Evolutionary conservation across 2,113 vertebrate genomes (phyloP).

Genomic region (Takifugu flavidus): DNA sequence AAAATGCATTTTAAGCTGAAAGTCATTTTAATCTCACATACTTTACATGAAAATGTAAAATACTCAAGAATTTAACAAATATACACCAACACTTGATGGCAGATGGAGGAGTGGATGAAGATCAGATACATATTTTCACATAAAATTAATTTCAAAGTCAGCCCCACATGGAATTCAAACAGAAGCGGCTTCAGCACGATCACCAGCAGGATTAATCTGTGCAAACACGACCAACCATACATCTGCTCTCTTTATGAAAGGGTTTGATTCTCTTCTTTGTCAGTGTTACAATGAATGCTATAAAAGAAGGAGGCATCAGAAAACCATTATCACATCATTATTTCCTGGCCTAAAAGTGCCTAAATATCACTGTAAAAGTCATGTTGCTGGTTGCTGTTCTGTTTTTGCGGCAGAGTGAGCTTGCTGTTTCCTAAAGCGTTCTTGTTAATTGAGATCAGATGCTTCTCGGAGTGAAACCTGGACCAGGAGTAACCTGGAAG

Average conservation of each 20-base stretch:
- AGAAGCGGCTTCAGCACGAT: too few species aligned
- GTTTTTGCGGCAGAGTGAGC: conserved; percentile 34
- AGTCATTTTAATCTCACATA: too few species aligned
- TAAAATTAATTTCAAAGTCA: too few species aligned
- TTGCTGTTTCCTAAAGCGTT: conserved; percentile 73
- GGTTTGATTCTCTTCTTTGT: conserved; percentile 21
- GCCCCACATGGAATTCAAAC: too few species aligned
- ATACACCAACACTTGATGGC: too few species aligned
- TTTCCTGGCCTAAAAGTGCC: conserved; percentile 52
- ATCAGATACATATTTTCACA: too few species aligned
- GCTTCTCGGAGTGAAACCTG: conserved; percentile 76
- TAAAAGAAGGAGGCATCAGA: conserved; percentile 60
- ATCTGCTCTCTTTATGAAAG: conserved; percentile 8
- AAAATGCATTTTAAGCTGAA: too few species aligned
- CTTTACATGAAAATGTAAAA: too few species aligned
- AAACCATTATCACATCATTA: conserved; percentile 69
- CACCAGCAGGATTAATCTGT: too few species aligned
- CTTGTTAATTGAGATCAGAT: conserved; percentile 88
- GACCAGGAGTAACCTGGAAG: conserved; percentile 87
- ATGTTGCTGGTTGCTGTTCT: conserved; percentile 60
- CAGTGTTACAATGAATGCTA: conserved; percentile 22
- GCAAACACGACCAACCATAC: too few species aligned
- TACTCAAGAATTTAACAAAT: too few species aligned
- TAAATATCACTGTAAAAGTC: conserved; percentile 32
- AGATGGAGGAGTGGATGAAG: too few species aligned